Conservation (phyloP, 1,140 invertebrate species). For the Drosophila littoralis region DNA sequence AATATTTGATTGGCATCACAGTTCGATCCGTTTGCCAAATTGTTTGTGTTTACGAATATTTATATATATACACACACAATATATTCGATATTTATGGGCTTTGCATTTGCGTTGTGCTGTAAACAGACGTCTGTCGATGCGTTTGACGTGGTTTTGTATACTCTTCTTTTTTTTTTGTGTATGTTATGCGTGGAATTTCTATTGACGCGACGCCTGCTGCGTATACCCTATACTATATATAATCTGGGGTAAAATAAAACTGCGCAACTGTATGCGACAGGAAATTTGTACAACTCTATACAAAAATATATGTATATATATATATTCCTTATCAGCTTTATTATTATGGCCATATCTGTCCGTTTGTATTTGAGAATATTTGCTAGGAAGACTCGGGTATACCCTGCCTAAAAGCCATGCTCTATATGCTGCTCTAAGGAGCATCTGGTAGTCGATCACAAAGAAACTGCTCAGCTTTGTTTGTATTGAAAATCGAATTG, state of each 20-base stretch:
- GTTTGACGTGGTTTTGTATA: constrained; percentile 5
- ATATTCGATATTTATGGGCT: constrained; percentile 16
- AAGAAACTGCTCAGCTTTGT: neutral
- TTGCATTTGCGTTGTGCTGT: constrained; percentile 23
- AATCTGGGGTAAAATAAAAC: neutral
- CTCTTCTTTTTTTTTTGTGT: constrained; percentile 17
- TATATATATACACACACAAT: constrained; percentile 39
- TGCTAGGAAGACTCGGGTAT: no score
- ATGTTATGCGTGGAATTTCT: constrained; percentile 36
- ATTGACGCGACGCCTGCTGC: constrained; percentile 16
- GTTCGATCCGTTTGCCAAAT: constrained; percentile 49
- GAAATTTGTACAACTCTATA: no score
- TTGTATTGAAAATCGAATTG: constrained; percentile 23
- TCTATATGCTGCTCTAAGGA: neutral
- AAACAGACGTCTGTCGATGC: constrained; percentile 23
- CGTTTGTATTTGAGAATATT: no score
- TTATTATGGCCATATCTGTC: no score
- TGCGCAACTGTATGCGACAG: neutral
- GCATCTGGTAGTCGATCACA: constrained; percentile 8
- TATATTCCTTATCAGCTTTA: neutral
- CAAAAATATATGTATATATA: neutral
- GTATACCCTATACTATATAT: constrained; percentile 17
- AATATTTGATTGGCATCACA: constrained; percentile 42
- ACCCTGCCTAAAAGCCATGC: no score
- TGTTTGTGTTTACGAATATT: constrained; percentile 49